These are phyloP conservation scores for Allobates femoralis DNA, from an alignment of 2,797 vertebrate genomes.

Conservation along the genomic window DNA sequence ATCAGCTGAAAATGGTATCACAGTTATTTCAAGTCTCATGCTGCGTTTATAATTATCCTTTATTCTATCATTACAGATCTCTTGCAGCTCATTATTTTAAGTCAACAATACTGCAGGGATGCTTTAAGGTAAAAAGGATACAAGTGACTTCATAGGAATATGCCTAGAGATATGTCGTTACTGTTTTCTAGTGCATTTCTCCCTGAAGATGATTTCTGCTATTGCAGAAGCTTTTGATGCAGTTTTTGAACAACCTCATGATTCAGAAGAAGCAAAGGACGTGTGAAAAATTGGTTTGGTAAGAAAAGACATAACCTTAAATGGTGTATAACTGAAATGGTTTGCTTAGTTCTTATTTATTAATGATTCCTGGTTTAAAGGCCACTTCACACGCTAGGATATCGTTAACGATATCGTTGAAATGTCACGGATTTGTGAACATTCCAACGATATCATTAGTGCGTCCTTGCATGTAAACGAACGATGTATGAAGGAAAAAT, in stretches of 20 bases:
- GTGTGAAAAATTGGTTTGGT: neutral
- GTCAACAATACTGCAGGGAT: constrained; percentile 75
- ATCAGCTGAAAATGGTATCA: constrained; percentile 76
- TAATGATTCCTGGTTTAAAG: too few species aligned
- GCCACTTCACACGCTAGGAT: too few species aligned
- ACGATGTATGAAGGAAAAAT: too few species aligned
- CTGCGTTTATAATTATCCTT: constrained; percentile 80
- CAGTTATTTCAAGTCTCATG: constrained; percentile 71
- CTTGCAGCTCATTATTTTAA: constrained; percentile 78
- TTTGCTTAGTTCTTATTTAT: neutral
- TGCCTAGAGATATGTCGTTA: neutral
- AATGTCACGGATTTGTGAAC: too few species aligned
- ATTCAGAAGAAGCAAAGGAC: neutral
- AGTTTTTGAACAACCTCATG: neutral
- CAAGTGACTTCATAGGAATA: constrained; percentile 30
- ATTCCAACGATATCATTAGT: too few species aligned
- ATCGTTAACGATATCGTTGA: too few species aligned
- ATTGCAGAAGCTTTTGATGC: neutral
- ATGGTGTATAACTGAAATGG: neutral
- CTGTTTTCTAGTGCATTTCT: neutral
- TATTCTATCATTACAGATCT: constrained; percentile 77
- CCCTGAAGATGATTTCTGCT: neutral
- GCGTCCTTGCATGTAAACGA: too few species aligned
- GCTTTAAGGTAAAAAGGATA: constrained; percentile 68
- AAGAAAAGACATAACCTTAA: neutral